Conservation (phyloP, 1,140 invertebrate species). For the Macrobrachium rosenbergii region DNA sequence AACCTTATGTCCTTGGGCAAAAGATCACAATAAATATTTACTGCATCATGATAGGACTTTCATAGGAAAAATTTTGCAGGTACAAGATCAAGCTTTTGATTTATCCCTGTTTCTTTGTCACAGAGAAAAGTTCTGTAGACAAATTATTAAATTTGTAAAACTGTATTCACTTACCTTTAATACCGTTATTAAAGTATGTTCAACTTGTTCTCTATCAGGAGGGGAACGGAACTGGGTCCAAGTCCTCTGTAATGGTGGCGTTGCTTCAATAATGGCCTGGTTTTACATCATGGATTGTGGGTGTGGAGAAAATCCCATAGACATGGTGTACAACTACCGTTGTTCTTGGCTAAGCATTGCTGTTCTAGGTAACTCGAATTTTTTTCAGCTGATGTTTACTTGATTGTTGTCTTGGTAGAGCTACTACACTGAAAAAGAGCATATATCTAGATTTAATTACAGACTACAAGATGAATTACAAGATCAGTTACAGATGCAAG, state of each 20-base stretch:
- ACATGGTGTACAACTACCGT: slow-evolving; percentile 83
- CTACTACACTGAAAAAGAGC: neutral
- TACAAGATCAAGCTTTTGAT: no score
- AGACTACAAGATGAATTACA: no score
- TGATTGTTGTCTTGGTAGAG: slow-evolving; percentile 13
- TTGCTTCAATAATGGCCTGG: slow-evolving; percentile 83
- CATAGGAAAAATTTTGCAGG: no score
- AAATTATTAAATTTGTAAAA: no score
- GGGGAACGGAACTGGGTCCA: slow-evolving; percentile 93
- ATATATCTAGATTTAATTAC: neutral
- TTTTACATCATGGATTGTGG: slow-evolving; percentile 87
- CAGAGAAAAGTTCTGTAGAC: no score
- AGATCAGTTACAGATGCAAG: neutral
- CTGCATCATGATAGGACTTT: no score
- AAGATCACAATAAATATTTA: no score
- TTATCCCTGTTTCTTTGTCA: no score
- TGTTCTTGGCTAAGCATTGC: slow-evolving; percentile 86
- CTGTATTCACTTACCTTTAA: no score
- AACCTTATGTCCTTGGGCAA: no score
- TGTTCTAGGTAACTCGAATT: slow-evolving; percentile 77
- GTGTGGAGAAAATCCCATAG: slow-evolving; percentile 82
- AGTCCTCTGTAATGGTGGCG: slow-evolving; percentile 90
- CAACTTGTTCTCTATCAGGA: slow-evolving; percentile 33
- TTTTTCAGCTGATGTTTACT: slow-evolving; percentile 8
- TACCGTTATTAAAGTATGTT: no score